Evolutionary conservation across 2,113 vertebrate genomes (phyloP).

Genomic region (Mus spicilegus): DNA sequence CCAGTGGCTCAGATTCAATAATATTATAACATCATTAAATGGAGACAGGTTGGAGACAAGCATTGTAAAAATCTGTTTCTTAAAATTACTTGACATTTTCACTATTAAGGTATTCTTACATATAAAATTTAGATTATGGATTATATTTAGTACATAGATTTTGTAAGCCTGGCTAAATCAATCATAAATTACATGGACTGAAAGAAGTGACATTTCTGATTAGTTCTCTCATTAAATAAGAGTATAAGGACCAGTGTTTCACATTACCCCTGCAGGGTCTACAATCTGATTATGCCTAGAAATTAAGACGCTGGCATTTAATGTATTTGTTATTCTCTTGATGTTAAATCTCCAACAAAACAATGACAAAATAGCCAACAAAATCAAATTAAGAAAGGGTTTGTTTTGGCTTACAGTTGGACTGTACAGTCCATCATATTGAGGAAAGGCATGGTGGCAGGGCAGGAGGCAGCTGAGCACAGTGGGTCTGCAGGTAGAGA

Average conservation of each 20-base stretch:
- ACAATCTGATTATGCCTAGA: neutral
- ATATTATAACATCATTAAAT: neutral
- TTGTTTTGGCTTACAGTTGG: neutral
- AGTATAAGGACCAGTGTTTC: neutral
- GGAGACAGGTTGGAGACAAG: neutral
- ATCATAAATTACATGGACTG: neutral
- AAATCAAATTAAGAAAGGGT: neutral
- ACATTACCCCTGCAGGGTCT: neutral
- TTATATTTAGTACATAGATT: neutral
- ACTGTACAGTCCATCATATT: neutral
- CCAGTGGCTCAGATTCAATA: neutral
- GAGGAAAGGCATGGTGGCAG: neutral
- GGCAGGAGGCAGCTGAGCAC: neutral
- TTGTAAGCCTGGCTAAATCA: neutral
- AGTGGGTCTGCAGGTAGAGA: no score
- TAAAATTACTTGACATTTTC: conserved; percentile 2
- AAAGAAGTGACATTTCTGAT: neutral
- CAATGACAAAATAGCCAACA: no score
- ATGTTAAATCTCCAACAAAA: neutral
- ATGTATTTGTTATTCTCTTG: neutral
- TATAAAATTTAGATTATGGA: neutral
- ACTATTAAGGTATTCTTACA: neutral
- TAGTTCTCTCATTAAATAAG: neutral
- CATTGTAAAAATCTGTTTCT: neutral
- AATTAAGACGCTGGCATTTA: neutral